Evolutionary conservation across 1,140 invertebrate species (phyloP), one percentile per base, ranked within the genome.

Genomic region (Gonatopus flavifemur): DNA sequence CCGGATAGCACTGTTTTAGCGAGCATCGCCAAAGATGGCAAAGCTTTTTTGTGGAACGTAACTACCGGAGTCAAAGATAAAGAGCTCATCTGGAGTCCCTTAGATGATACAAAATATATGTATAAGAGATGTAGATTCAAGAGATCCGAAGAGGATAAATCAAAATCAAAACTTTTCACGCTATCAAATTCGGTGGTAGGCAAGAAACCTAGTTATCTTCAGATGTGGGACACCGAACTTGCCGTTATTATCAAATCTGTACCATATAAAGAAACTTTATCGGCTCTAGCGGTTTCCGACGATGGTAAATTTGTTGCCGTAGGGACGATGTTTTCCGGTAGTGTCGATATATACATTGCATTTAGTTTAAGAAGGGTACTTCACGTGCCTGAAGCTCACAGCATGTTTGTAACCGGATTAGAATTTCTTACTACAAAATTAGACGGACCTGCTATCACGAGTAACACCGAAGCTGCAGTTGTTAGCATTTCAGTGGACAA

Each of bases 401-500:
- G 87, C 55, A 95, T 94, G 86, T 97, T 97, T 80, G 89, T 97
- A 25, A 97, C 94, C 25, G 94, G 93, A 12, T 76, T 97, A 42
- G 88, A 93, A 74, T 96, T 97, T 79, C 76, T 96, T 47, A 88
- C 90, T 16, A 86, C 86, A 15, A 82, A 82, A 47, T 74, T 81
- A 30, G 82, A 83, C 52, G 83, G 82, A 15, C 81, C 82, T 37
- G 78, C 84, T 12, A 83, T 90, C 36, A 83, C 84, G 12, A 86
- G 85, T 64, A 83, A 85, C 62, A 84, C 88, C 21, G 88, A 91
- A 69, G 88, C 93, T 43, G 92, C 92, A 9, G 87, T 96, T 52
- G 81, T 97, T 35, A 95, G 93, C 68, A 94, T 97, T 60, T 96
- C 94, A 15, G 91, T 96, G 32, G 94, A 97, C 80, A 96, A 96